Evolutionary conservation across 2,888 invertebrate species (phyloP), one percentile per base, ranked within the genome.

Genomic region (Protonemura montana): DNA sequence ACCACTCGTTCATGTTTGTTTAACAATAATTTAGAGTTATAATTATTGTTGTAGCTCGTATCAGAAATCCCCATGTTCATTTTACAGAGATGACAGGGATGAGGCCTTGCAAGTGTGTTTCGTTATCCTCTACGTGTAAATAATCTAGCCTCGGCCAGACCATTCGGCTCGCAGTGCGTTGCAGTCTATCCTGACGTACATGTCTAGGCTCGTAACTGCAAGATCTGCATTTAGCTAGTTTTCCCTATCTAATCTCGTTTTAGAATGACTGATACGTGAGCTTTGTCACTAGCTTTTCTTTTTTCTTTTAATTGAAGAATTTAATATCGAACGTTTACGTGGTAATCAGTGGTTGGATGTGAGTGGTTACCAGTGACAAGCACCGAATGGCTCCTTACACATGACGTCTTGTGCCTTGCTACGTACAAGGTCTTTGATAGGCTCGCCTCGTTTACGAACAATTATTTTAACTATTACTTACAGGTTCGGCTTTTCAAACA

Each of bases 121-220:
- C 59, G 21, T 41, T 13, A 35, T 59, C 59, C 59, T 21, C 59
- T 10, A 10, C 59, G 13, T 59, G 59, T 59, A 59, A 7, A 59
- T 59, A 59, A 59, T 59, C 59, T 21, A 35, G 59, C 59, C 21
- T 21, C 59, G 21, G 59, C 16, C 59, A 59, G 59, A 21, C 59
- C 59, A 21, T 59, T 59, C 59, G 13, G 21, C 59, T 21, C 3
- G 27, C 76, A 30, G 2, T 25, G 76, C 76, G 21, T 76, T 85
- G 85, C 85, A 78, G 35, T 59, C 35, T 85, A 78, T 85, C 78
- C 30, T 85, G 77, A 85, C n/a, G n/a, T n/a, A 85, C 35, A n/a
- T 41, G 42, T 10, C 13, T 78, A 26, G 26, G 28, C 78, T 76
- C 26, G 0, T 26, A 78, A 26, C 10, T n/a, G 10, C n/a, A n/a